Evolutionary conservation across 2,888 invertebrate species (phyloP), one percentile per base, ranked within the genome.

Genomic region (Cabera pusaria): DNA sequence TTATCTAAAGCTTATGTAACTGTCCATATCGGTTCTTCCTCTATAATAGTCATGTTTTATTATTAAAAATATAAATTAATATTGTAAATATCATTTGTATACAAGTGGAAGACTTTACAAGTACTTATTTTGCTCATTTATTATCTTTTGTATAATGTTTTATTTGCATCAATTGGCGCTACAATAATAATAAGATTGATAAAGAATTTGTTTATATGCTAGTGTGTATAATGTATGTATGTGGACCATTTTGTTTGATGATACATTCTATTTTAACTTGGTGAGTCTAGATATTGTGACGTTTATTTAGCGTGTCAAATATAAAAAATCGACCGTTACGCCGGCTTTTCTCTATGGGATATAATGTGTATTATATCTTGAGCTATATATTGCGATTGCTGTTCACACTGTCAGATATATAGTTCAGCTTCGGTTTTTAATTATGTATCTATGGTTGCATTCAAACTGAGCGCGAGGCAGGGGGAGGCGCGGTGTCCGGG

Each of bases 1-100:
- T 17, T 70, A 79, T 82, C 77, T 75, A 75, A 67, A 53, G 78
- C 71, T 71, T 73, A 80, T 82, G 76, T 79, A 67, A 38, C 24
- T 14, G 2, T 14, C 14, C 4, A 14, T 14, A n/a, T n/a, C n/a
- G 19, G 23, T 44, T 9, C 21, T 26, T 29, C 25, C 19, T 25
- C 7, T 9, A 23, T 8, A 26, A 35, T 36, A 16, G 27, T 36
- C 7, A 14, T 29, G 16, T n/a, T 32, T 25, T 21, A 1, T 20
- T 4, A 4, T 3, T 31, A 26, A 19, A 8, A n/a, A 22, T 8
- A 34, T 4, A 14, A 24, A 26, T 14, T 10, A 22, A 31, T 23
- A 24, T 3, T 34, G 39, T 35, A 34, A 34, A 34, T 41, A 35
- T 35, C 20, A 29, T 29, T 24, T 22, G 8, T 32, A 32, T 24